Base-by-base conservation (phyloP, 2,113 vertebrate species). In the Calyptommatus sinebrachiatus region DNA sequence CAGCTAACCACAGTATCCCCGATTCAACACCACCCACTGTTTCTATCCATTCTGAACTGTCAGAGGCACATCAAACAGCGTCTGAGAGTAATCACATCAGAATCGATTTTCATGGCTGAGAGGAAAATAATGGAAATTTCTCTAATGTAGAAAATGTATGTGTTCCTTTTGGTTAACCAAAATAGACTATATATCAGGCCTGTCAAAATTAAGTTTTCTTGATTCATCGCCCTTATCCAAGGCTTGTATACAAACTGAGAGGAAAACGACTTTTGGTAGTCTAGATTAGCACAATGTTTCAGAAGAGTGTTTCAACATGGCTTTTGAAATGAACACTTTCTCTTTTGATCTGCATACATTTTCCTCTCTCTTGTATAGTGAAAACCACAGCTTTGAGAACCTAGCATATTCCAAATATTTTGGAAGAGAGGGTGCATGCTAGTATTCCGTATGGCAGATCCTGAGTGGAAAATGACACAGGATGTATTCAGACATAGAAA, bases 21-120 rank as follows among this genome's bases (percentile, higher is more conserved):
- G 90, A 84, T 87, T 91, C 91, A 84, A 91, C 92, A 91, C 92
- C 92, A 95, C 93, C 93, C 94, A 96, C 91, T 71, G 84, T 95
- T 96, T 96, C 94, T 95, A 93, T 96, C 95, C 93, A 91, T 95
- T 94, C 94, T 93, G 93, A 96, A 93, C 95, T 97, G 96, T 96
- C 97, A 97, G 95, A 96, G 93, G 85, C 94, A 94, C 95, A 95
- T 97, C 96, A 97, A 95, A 86, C 86, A 78, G 88, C 90, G 94
- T 96, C 94, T 92, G 95, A 97, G 94, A 94, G 93, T 96, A 99
- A 97, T 99, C 97, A 97, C 96, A 97, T 97, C 95, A 96, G 95
- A 98, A 98, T 99, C 95, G 95, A 99, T 98, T 98, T 98, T 97
- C 97, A 98, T 97, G 97, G 97, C 96, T 97, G 96, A 98, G 92